phyloP scores from a whole-genome alignment of 2,113 vertebrate genomes.

The Perca fluviatilis region DNA sequence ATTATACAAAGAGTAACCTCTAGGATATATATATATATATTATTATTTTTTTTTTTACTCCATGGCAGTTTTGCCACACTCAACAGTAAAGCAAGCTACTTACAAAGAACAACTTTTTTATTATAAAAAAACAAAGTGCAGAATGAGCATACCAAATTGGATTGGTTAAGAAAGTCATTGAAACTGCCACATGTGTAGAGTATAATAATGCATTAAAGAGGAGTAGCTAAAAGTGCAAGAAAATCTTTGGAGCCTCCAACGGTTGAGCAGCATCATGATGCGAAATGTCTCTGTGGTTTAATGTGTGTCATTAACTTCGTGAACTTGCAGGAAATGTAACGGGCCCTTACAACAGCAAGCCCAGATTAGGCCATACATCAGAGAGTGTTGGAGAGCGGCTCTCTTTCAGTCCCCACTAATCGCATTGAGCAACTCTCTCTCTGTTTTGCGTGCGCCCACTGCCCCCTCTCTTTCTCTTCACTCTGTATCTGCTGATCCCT shows the following conservation, averaged over 20 bases:
- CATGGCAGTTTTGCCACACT: not conserved
- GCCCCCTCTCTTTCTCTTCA: constrained; percentile 58
- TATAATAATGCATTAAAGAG: constrained; percentile 33
- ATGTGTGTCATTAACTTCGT: constrained; percentile 69
- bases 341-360: constrained; percentile 46
- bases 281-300: constrained; percentile 34
- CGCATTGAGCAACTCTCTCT: constrained; percentile 67
- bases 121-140: not conserved
- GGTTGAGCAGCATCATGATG: constrained; percentile 44
- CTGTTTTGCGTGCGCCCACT: constrained; percentile 46
- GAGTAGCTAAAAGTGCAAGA: constrained; percentile 15
- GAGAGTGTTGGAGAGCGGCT: constrained; percentile 68
- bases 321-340: constrained; percentile 62
- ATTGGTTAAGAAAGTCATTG: not conserved
- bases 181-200: constrained; percentile 1
- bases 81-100: constrained; percentile 33
- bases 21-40: not conserved
- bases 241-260: constrained; percentile 31
- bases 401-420: constrained; percentile 75
- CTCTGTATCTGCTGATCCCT: constrained; percentile 73
- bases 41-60: constrained; percentile 9
- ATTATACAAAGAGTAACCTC: constrained; percentile 45
- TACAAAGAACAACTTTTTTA: constrained; percentile 1
- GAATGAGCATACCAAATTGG: constrained; percentile 1
- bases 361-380: constrained; percentile 79